Base-by-base conservation (phyloP, 2,888 invertebrate species). In the Strigamia transsilvanica region DNA sequence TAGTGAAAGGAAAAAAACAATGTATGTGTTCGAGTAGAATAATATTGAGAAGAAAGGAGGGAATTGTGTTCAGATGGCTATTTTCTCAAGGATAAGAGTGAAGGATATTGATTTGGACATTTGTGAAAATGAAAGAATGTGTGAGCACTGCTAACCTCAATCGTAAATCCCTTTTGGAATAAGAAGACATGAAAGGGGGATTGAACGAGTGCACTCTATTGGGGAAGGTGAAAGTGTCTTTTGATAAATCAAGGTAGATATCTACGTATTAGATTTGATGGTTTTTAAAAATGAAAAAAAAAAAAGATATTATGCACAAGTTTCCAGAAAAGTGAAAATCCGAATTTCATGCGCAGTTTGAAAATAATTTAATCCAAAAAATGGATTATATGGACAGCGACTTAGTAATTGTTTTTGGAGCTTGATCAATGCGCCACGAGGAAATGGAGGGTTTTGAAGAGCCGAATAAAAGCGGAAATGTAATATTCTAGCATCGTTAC, bases 71-170 rank as follows among this genome's bases (percentile, higher is more conserved):
- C 73, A 73, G 73, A 73, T 73, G 73, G 73, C 32, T n/a, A 32
- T 32, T 73, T 73, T 73, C 73, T 73, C 73, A 73, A 73, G 73
- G 73, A 73, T 73, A 27, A 32, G 32, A 73, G 73, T 73, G 73
- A 73, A 73, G n/a, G 27, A 32, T 73, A 73, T 73, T 73, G 73
- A 73, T 73, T 73, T 27, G 32, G 73, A 73, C 73, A 32, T 73
- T 73, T 73, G 73, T 73, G 73, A 32, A 73, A 73, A 73, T 73
- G 73, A 73, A 73, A 73, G 73, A 73, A 73, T 73, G 73, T 73
- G 73, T 73, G 73, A 73, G 73, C 73, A 73, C 15, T 73, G 73
- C 32, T 73, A 73, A 73, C 73, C 73, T 73, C 73, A 73, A 73
- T 73, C 73, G 73, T 73, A 73, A 73, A 73, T 73, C 73, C 73